Base-by-base conservation (phyloP, 2,888 invertebrate species). In the Osedax fenrisi region DNA sequence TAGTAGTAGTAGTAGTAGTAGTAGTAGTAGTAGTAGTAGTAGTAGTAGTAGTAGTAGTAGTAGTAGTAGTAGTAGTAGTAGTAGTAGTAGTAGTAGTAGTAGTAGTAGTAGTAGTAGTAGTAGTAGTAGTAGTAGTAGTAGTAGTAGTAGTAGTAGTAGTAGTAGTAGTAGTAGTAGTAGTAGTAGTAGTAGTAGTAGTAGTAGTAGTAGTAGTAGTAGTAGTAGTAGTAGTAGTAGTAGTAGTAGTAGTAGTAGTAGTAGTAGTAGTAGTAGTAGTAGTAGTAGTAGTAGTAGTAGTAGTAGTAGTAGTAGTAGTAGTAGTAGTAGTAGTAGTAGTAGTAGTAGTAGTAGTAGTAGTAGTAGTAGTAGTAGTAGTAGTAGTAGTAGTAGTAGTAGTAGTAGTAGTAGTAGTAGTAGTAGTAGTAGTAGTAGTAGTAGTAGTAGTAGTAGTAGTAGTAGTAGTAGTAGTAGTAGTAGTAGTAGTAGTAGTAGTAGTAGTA, bases 81-180 rank as follows among this genome's bases (percentile, higher is more conserved):
- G 69, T 69, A 69, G 69, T 69, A 1, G 69, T 23, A 69, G 69
- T 69, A 69, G 69, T 69, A 69, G 69, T 69, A 69, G 69, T 69
- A 69, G 69, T 23, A 1, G 69, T 69, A 69, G 69, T 69, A 69
- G 69, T 69, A 69, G 69, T 26, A 69, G 1, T 69, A n/a, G n/a
- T n/a, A 69, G 69, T 1, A 69, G 1, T 1, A 69, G 69, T 23
- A 69, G 69, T 69, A 69, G 1, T 1, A 56, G 56, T 1, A 56
- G n/a, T n/a, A n/a, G n/a, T n/a, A n/a, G n/a, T n/a, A n/a, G n/a
- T n/a, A n/a, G n/a, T n/a, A n/a, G n/a, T n/a, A n/a, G n/a, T n/a
- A n/a, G n/a, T n/a, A n/a, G n/a, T n/a, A n/a, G n/a, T n/a, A n/a
- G n/a, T n/a, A n/a, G n/a, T n/a, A n/a, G n/a, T n/a, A n/a, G n/a